Evolutionary conservation across 2,888 invertebrate genomes (phyloP).

Genomic region (Uropetala carovei): DNA sequence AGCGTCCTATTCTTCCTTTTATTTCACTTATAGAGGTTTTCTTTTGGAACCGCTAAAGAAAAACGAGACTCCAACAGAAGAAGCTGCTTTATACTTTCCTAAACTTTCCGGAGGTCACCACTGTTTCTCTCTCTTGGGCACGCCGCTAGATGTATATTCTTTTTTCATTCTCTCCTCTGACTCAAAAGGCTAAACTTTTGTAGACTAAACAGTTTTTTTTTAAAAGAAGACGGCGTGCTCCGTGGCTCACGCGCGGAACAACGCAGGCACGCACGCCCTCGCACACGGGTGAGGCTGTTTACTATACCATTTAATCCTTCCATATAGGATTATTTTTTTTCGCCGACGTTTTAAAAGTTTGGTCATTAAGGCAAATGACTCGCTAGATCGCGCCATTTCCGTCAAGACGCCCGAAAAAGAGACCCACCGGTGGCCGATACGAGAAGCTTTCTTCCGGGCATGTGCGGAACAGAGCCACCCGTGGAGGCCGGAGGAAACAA

Average conservation of each 20-base stretch:
- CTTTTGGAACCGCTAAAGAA: no score
- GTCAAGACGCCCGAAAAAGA: not conserved
- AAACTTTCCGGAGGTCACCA: not conserved
- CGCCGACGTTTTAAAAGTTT: not conserved
- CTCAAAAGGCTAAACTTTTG: not conserved
- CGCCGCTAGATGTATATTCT: not conserved
- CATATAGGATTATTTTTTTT: not conserved
- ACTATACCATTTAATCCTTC: not conserved
- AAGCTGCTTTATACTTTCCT: no score
- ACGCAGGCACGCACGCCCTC: not conserved
- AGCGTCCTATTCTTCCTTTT: no score
- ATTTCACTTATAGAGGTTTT: no score
- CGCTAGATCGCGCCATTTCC: not conserved
- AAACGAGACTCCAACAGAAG: no score
- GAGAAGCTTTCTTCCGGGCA: not conserved
- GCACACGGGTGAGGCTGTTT: not conserved
- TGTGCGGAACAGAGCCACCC: not conserved
- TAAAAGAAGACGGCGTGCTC: not conserved
- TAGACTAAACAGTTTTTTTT: conserved; percentile 24
- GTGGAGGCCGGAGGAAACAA: not conserved
- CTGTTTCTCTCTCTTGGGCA: not conserved
- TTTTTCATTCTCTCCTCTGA: not conserved
- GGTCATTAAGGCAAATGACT: conserved; percentile 1
- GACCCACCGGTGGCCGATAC: not conserved
- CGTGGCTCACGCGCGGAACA: not conserved